Percentiles rank a stretch among this genome's conserved stretches.
These are phyloP conservation scores for Archips xylosteana DNA, from an alignment of 2,888 invertebrate species.

Conservation along the genomic window DNA sequence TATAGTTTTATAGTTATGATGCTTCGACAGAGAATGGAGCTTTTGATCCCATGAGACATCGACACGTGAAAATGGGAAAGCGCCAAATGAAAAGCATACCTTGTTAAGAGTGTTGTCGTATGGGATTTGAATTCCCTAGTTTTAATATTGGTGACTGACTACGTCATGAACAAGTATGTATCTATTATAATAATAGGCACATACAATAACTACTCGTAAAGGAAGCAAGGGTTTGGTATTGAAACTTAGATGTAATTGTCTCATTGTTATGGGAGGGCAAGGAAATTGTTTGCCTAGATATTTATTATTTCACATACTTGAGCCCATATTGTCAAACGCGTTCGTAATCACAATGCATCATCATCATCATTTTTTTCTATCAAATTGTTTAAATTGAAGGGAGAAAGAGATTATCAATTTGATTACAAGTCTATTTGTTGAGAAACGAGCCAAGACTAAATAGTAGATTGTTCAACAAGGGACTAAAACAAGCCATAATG, in stretches of 20 bases:
- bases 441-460: neutral
- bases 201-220: too few relatives aligned
- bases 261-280: neutral
- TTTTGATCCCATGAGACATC: neutral
- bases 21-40: neutral
- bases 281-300: neutral
- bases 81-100: constrained; percentile 10
- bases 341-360: too few relatives aligned
- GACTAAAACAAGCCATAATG: too few relatives aligned
- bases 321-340: too few relatives aligned
- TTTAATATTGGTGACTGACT: neutral
- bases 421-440: neutral
- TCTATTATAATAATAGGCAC: too few relatives aligned
- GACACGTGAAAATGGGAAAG: constrained; percentile 1
- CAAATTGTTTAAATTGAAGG: too few relatives aligned
- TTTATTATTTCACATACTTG: neutral
- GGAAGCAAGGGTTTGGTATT: too few relatives aligned
- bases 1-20: constrained; percentile 34
- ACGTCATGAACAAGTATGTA: neutral
- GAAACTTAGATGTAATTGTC: neutral
- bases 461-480: too few relatives aligned
- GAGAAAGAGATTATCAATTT: too few relatives aligned
- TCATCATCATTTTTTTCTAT: too few relatives aligned
- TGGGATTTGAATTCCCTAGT: neutral
- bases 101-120: neutral